phyloP scores from a whole-genome alignment of 2,113 vertebrate genomes.

The Sus scrofa region DNA sequence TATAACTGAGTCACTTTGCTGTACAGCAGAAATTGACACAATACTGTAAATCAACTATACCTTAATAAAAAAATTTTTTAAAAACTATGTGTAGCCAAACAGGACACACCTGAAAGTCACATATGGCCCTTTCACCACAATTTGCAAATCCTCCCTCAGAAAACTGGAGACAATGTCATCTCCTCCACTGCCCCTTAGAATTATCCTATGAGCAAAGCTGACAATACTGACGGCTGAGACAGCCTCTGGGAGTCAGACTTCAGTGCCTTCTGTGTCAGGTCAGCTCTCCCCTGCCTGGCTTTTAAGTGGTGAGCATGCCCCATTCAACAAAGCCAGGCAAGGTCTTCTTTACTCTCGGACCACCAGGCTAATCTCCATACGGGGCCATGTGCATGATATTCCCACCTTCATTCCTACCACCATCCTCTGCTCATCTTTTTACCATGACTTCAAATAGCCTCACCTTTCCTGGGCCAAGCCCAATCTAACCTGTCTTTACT shows the following conservation, averaged over 20 bases:
- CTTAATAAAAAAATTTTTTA: no score
- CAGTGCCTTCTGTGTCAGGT: rapidly evolving
- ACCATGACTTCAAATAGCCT: not conserved
- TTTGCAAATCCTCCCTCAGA: not conserved
- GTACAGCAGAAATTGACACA: no score
- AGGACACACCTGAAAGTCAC: not conserved
- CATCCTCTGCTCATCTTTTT: not conserved
- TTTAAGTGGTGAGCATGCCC: not conserved
- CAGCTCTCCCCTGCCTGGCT: no score
- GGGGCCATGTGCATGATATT: rapidly evolving
- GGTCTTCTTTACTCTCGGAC: rapidly evolving
- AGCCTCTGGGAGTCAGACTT: not conserved
- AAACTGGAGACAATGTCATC: not conserved
- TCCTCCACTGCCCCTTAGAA: not conserved
- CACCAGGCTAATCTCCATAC: not conserved
- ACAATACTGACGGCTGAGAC: not conserved
- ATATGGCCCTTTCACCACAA: not conserved
- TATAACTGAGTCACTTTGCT: no score
- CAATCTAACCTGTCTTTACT: not conserved
- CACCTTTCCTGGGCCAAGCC: not conserved
- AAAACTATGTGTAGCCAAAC: not conserved
- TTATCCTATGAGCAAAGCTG: not conserved
- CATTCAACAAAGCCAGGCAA: not conserved
- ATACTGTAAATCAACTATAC: no score
- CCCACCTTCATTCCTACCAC: not conserved